Evolutionary conservation across 1,140 invertebrate genomes (phyloP).

Genomic region (Drosophila grimshawi): DNA sequence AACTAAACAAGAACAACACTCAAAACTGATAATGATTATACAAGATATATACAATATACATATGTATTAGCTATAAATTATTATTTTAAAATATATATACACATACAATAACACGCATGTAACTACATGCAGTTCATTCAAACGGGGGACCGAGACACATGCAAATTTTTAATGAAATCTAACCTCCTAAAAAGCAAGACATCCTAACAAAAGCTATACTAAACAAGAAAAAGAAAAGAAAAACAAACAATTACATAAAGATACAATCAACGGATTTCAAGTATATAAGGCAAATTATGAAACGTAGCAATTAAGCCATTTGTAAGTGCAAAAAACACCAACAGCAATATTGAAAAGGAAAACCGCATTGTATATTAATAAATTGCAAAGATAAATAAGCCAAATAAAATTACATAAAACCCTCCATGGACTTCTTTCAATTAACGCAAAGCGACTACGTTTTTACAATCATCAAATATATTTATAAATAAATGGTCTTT

Average conservation of each 20-base stretch:
- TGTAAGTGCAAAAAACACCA: slow-evolving; percentile 67
- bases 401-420: slow-evolving; percentile 64
- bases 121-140: slow-evolving; percentile 32
- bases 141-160: slow-evolving; percentile 11
- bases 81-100: slow-evolving; percentile 66
- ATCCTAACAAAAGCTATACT: slow-evolving; percentile 43
- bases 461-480: too few relatives aligned
- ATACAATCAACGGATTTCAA: slow-evolving; percentile 76
- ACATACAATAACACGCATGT: slow-evolving; percentile 14
- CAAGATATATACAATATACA: slow-evolving; percentile 58
- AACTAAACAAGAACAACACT: slow-evolving; percentile 32
- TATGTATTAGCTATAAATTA: slow-evolving; percentile 72
- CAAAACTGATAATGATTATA: slow-evolving; percentile 66
- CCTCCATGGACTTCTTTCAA: not conserved
- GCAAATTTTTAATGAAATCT: slow-evolving; percentile 11
- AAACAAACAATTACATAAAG: slow-evolving; percentile 26
- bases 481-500: too few relatives aligned
- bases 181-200: slow-evolving; percentile 27
- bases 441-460: too few relatives aligned
- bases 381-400: slow-evolving; percentile 78
- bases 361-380: slow-evolving; percentile 65
- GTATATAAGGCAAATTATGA: slow-evolving; percentile 53
- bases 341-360: slow-evolving; percentile 62
- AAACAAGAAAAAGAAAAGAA: slow-evolving; percentile 12
- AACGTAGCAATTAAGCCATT: slow-evolving; percentile 68